phyloP scores from a whole-genome alignment of 2,113 vertebrate species.

The Thomomys bottae region DNA sequence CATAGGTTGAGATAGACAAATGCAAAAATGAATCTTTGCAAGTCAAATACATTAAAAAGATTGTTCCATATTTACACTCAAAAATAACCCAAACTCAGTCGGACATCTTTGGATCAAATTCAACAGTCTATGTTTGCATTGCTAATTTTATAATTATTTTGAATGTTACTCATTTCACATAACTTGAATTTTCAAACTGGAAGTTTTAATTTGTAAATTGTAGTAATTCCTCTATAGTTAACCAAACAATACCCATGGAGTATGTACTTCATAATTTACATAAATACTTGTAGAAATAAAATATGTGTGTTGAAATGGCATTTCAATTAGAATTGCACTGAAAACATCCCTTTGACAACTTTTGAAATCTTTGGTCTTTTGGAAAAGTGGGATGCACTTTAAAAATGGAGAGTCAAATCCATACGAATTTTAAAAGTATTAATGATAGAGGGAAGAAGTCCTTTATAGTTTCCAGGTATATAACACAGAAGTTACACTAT shows the following conservation, averaged over 20 bases:
- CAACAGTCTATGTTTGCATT: background rate
- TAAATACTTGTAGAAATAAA: background rate
- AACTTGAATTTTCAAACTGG: background rate
- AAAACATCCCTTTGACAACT: background rate
- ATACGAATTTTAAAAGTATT: background rate
- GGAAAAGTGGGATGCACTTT: background rate
- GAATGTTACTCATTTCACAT: background rate
- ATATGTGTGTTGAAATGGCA: background rate
- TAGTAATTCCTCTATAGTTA: background rate
- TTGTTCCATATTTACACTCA: background rate
- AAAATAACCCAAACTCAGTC: background rate
- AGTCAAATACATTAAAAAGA: background rate
- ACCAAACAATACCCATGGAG: background rate
- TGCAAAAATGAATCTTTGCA: background rate
- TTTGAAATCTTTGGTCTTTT: background rate
- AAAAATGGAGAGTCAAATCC: background rate
- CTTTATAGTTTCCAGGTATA: background rate
- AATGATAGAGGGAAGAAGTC: background rate
- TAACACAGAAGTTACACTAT: too few species aligned
- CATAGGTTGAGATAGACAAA: background rate
- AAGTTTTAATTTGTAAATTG: constrained; percentile 17
- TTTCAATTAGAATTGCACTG: background rate
- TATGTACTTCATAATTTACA: background rate
- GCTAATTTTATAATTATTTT: constrained; percentile 20
- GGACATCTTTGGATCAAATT: constrained; percentile 17